Conservation (phyloP, 2,888 invertebrate species). For the Drosophila prolongata region DNA sequence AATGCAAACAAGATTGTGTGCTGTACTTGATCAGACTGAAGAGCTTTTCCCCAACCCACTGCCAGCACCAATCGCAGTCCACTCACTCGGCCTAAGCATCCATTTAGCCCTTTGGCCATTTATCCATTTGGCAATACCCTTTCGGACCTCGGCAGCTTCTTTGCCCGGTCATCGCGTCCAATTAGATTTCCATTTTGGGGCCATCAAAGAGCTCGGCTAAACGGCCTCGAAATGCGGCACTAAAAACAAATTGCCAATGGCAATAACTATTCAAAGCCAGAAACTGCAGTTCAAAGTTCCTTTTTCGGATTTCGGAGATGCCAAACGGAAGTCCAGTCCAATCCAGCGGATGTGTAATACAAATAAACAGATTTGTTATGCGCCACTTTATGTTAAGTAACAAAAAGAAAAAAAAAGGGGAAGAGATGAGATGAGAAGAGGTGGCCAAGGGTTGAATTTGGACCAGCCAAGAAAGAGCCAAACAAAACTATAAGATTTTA, state of each 20-base stretch:
- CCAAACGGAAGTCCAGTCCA: conserved; percentile 52
- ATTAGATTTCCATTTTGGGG: conserved; percentile 73
- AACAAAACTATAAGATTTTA: conserved; percentile 79
- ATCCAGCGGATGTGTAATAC: conserved; percentile 59
- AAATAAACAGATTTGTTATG: conserved; percentile 82
- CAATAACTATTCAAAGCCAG: conserved; percentile 53
- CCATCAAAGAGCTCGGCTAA: conserved; percentile 70
- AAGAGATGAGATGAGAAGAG: conserved; percentile 5
- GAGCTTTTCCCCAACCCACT: not conserved
- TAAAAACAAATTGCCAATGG: conserved; percentile 69
- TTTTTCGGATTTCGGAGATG: conserved; percentile 11
- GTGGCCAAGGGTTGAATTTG: conserved; percentile 47
- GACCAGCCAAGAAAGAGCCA: conserved; percentile 10
- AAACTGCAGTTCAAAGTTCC: conserved; percentile 63
- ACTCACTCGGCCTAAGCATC: conserved; percentile 37
- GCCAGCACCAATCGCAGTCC: conserved; percentile 23
- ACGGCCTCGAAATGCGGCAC: conserved; percentile 55
- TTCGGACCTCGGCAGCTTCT: conserved; percentile 33
- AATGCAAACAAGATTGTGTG: conserved; percentile 45
- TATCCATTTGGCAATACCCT: conserved; percentile 37
- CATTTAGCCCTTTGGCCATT: conserved; percentile 45
- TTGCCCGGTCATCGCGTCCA: conserved; percentile 66
- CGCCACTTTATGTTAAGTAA: conserved; percentile 76
- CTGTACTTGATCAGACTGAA: conserved; percentile 23
- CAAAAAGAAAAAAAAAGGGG: not conserved